Evolutionary conservation across 2,888 invertebrate species (phyloP), one percentile per base, ranked within the genome.

Genomic region (Cremastinae sp.): DNA sequence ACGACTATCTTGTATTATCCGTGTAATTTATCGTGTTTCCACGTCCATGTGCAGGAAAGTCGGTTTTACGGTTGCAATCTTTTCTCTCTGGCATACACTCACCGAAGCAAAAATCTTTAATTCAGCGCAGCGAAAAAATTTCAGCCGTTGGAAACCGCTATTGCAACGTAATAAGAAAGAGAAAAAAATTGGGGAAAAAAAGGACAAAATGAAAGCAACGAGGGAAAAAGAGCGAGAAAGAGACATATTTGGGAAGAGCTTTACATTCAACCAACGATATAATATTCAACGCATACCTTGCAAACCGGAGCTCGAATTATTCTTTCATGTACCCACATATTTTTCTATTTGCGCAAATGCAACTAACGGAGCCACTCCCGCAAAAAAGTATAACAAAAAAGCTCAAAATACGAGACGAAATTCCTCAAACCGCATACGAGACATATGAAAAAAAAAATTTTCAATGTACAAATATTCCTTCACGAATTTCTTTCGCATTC

Each of bases 51-150:
- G 28, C 2, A 28, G 5, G 5, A 28, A 28, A 2, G 28, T 28
- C 28, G 28, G 28, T 2, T 28, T 2, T 28, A 2, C 5, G 28
- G 28, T 12, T 45, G 35, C 39, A 37, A 37, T 56, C 14, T 37
- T 16, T 41, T 45, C 35, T 45, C 35, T 47, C 14, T 37, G 45
- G 35, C 16, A 16, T 53, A 43, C 45, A 20, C 59, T 65, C 37
- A 5, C 28, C 14, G 39, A 37, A 47, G 35, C 70, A 59, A 64
- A 61, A 75, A 70, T 75, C 58, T 70, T 70, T 75, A 65, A 75
- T 75, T 70, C 69, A 59, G 70, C 28, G 37, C 37, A 12, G 35
- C 58, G 22, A 65, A 62, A 55, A 62, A 61, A 41, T 35, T 20
- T 47, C 56, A 59, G 53, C 59, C 8, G 37, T 12, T 59, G 51